These are phyloP conservation scores for Rhogogaster chlorosoma DNA, from an alignment of 2,888 invertebrate genomes.

Conservation along the genomic window DNA sequence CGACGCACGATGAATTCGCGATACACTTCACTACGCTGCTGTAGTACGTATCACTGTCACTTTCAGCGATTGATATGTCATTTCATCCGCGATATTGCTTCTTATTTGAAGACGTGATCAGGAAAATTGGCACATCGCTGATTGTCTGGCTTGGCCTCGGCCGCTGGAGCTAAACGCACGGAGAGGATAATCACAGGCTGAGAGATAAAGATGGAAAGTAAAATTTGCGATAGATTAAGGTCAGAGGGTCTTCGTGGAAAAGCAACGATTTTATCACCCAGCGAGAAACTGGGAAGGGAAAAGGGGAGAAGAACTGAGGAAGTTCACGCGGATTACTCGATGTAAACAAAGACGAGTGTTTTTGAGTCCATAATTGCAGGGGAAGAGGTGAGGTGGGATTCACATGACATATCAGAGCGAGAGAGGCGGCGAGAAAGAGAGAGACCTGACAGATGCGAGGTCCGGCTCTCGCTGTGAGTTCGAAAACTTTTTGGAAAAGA, in stretches of 20 bases:
- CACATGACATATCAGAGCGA: background rate
- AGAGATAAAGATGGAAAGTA: background rate
- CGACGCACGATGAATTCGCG: background rate
- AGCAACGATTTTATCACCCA: background rate
- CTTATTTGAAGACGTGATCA: background rate
- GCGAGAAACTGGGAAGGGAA: background rate
- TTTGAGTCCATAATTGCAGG: constrained; percentile 9
- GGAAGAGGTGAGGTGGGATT: background rate
- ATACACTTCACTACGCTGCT: constrained; percentile 24
- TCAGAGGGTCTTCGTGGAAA: background rate
- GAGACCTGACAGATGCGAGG: background rate
- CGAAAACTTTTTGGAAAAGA: background rate
- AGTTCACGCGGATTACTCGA: background rate
- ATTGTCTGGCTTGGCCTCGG: background rate
- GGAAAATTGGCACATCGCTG: constrained; percentile 3
- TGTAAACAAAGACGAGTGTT: constrained; percentile 42
- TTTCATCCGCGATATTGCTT: background rate
- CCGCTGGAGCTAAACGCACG: background rate
- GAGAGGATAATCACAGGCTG: background rate
- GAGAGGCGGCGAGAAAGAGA: background rate
- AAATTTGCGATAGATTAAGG: background rate
- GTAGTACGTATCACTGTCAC: constrained; percentile 4
- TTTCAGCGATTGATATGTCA: constrained; percentile 22
- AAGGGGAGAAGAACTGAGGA: background rate
- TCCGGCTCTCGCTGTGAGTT: background rate